phyloP scores from a whole-genome alignment of 2,113 vertebrate species.

The Desmodus rotundus region DNA sequence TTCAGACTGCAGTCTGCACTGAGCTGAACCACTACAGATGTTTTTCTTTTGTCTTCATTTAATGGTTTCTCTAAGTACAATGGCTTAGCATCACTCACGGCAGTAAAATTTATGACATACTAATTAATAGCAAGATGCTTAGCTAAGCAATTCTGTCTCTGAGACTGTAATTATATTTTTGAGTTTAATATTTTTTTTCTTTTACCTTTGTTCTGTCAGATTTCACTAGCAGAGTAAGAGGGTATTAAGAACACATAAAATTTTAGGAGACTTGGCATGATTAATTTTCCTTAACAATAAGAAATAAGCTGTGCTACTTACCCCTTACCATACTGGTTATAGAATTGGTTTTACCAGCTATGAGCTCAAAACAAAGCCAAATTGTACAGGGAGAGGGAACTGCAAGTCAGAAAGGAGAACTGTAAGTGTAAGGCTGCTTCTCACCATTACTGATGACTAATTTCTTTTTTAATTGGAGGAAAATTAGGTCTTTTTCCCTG shows the following conservation, averaged over 20 bases:
- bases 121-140: slow-evolving; percentile 56
- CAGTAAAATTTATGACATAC: slow-evolving; percentile 50
- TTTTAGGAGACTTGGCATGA: background rate
- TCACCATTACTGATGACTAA: background rate
- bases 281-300: background rate
- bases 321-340: background rate
- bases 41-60: slow-evolving; percentile 51
- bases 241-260: background rate
- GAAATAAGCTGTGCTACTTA: background rate
- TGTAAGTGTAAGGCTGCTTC: background rate
- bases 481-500: background rate
- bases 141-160: slow-evolving; percentile 2
- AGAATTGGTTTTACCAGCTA: background rate
- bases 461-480: background rate
- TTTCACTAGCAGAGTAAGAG: background rate
- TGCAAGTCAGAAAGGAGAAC: background rate
- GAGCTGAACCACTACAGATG: slow-evolving; percentile 35
- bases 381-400: background rate
- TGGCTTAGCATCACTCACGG: slow-evolving; percentile 12
- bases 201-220: slow-evolving; percentile 37
- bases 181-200: background rate
- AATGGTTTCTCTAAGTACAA: background rate
- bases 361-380: background rate
- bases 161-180: slow-evolving; percentile 6
- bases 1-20: background rate